Evolutionary conservation across 2,797 vertebrate species (phyloP), one percentile per base, ranked within the genome.

Genomic region (Pachyuromys duprasi): DNA sequence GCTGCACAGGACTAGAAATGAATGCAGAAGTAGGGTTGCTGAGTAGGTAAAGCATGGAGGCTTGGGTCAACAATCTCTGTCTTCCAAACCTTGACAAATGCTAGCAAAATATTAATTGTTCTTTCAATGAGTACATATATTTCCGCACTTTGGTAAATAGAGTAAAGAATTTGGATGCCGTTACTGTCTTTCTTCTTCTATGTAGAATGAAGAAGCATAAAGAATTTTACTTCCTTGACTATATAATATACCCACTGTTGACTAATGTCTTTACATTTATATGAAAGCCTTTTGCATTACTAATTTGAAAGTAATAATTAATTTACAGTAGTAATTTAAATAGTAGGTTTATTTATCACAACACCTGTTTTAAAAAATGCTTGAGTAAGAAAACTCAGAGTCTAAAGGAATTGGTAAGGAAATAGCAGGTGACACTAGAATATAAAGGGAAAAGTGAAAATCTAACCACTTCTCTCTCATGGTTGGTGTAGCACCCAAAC

Each of bases 21-120:
- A 45, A 72, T 14, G 18, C 8, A 69, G 36, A 31, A 13, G 31
- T 26, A 18, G 20, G 1, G 26, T 20, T 9, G 49, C 4, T 67
- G 6, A 11, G n/a, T 0, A 11, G 14, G 26, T 36, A 8, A 26
- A 3, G 0, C 11, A 5, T 5, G 1, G 1, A 14, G 18, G 7
- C 3, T 1, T 39, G 13, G 20, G 9, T 14, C 87, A 36, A 3
- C 6, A 45, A 3, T 5, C 57, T 26, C 22, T 28, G 0, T 20
- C 13, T 39, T 62, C 8, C 9, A 76, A 15, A 63, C 2, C 8
- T 53, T 33, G 3, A 45, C 17, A 49, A 7, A 5, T 69, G 5
- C 7, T 13, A 5, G 12, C 11, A 28, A 8, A 2, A 0, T 3
- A 39, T 42, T 22, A 18, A 65, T 24, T 86, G 36, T 62, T 95